phyloP scores from a whole-genome alignment of 2,797 vertebrate species.

The Chromobotia macracanthus region DNA sequence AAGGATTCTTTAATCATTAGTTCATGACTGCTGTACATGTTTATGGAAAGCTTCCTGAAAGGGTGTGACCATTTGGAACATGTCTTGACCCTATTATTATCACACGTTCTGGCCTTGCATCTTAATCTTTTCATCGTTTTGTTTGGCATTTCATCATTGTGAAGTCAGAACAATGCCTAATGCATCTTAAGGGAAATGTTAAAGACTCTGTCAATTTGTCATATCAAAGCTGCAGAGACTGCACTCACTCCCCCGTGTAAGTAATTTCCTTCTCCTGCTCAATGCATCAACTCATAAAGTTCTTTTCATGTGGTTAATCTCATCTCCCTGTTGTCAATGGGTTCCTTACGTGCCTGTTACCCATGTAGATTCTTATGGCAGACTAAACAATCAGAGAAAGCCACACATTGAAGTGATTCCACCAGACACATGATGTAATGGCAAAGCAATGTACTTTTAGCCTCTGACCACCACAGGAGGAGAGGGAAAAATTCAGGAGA shows the following conservation, averaged over 20 bases:
- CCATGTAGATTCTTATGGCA: slow-evolving; percentile 58
- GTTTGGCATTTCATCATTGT: slow-evolving; percentile 53
- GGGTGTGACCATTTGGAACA: slow-evolving; percentile 36
- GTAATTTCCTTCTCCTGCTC: slow-evolving; percentile 73
- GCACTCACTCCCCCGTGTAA: slow-evolving; percentile 72
- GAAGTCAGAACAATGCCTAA: slow-evolving; percentile 55
- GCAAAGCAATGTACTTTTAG: slow-evolving; percentile 68
- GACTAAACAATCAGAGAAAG: slow-evolving; percentile 76
- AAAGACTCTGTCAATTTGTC: slow-evolving; percentile 77
- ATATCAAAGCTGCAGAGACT: slow-evolving; percentile 73
- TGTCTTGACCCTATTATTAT: slow-evolving; percentile 30
- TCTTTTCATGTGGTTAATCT: slow-evolving; percentile 77
- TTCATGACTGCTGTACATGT: slow-evolving; percentile 36
- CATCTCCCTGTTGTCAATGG: slow-evolving; percentile 69
- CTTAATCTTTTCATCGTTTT: slow-evolving; percentile 54
- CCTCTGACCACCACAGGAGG: slow-evolving; percentile 40
- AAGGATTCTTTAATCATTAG: slow-evolving; percentile 32
- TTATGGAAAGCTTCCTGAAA: slow-evolving; percentile 40
- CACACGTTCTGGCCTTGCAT: slow-evolving; percentile 34
- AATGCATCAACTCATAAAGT: slow-evolving; percentile 73
- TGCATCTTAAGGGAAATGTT: slow-evolving; percentile 70
- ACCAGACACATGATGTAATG: slow-evolving; percentile 79
- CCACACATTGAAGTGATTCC: slow-evolving; percentile 79
- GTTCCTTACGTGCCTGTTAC: slow-evolving; percentile 56
- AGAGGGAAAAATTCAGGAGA: neutral